Conservation (phyloP, 2,797 vertebrate genomes). For the Acomys russatus region DNA sequence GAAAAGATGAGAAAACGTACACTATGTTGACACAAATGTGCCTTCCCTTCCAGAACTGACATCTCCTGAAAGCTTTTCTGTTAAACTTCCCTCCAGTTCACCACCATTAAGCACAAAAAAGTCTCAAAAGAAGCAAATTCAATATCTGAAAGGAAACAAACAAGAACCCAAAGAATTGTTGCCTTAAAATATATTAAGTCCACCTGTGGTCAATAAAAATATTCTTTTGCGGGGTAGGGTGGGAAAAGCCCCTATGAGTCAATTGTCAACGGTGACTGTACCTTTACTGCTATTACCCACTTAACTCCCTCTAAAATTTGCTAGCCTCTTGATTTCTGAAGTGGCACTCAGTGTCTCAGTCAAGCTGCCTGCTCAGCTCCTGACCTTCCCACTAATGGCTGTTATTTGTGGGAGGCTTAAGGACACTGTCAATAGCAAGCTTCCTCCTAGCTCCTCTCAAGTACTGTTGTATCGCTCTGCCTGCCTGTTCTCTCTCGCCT, state of each 20-base stretch:
- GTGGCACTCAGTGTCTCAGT: conserved; percentile 97
- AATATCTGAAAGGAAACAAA: conserved; percentile 90
- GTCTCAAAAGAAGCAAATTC: conserved; percentile 91
- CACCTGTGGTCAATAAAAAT: conserved; percentile 92
- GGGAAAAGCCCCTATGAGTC: conserved; percentile 87
- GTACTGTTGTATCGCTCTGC: conserved; percentile 86
- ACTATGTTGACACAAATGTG: conserved; percentile 94
- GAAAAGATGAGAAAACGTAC: conserved; percentile 93
- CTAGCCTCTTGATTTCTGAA: conserved; percentile 97
- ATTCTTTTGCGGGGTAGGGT: conserved; percentile 86
- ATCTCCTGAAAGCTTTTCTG: conserved; percentile 94
- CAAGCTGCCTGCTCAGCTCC: conserved; percentile 96
- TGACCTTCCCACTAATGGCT: conserved; percentile 98
- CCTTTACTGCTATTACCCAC: conserved; percentile 92
- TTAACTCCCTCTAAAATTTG: conserved; percentile 94
- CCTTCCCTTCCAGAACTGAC: conserved; percentile 91
- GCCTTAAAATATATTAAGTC: conserved; percentile 92
- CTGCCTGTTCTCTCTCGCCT: conserved; percentile 78
- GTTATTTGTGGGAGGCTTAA: conserved; percentile 97
- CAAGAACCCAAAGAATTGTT: conserved; percentile 89
- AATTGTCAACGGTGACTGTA: conserved; percentile 91
- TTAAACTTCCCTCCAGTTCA: conserved; percentile 93
- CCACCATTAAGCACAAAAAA: conserved; percentile 91
- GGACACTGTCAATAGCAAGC: conserved; percentile 93
- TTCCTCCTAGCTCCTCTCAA: conserved; percentile 88